Conservation (phyloP, 2,113 vertebrate species). For the Oriolus oriolus region DNA sequence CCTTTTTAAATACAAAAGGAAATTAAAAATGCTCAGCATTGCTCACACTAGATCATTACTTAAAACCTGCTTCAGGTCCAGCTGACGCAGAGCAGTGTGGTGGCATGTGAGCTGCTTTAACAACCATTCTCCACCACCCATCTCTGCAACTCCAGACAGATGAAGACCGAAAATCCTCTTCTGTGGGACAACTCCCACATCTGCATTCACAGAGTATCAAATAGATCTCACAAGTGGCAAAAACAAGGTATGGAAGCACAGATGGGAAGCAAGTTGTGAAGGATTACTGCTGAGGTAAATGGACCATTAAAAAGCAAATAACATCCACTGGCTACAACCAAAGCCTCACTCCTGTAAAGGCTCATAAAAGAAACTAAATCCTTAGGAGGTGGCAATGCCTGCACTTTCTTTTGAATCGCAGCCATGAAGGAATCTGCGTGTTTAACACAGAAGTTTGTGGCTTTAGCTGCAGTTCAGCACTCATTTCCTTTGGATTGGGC, state of each 20-base stretch:
- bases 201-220: conserved; percentile 41
- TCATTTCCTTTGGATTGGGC: rapidly evolving
- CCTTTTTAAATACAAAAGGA: conserved; percentile 26
- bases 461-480: not conserved
- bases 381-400: not conserved
- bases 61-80: not conserved
- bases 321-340: not conserved
- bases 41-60: not conserved
- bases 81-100: conserved; percentile 29
- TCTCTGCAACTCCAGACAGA: not conserved
- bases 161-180: not conserved
- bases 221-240: not conserved
- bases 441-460: not conserved
- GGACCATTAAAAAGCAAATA: conserved; percentile 41
- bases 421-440: not conserved
- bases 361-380: not conserved
- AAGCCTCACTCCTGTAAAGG: not conserved
- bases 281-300: conserved; percentile 26
- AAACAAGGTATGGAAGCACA: conserved; percentile 26
- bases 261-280: conserved; percentile 4
- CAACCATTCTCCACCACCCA: not conserved
- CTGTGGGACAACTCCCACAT: conserved; percentile 24
- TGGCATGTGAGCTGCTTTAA: not conserved
- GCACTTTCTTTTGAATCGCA: not conserved
- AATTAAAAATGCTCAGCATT: not conserved